A percentile compares a stretch with the other conserved stretches of the same genome.
These are phyloP conservation scores for Sprattus sprattus DNA, from an alignment of 2,113 vertebrate species.

Conservation along the genomic window DNA sequence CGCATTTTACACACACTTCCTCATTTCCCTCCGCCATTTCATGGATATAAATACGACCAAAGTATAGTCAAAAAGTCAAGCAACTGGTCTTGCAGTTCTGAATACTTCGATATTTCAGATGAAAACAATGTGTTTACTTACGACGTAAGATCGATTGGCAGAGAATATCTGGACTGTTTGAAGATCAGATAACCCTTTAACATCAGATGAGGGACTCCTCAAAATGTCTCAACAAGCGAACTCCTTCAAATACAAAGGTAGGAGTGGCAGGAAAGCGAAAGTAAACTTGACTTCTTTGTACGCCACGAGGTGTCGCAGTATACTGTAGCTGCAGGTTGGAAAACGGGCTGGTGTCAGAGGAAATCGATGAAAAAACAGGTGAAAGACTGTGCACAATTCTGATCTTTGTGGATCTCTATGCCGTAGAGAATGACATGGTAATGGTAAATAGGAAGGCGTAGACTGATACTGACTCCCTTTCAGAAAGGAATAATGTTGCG, in stretches of 20 bases:
- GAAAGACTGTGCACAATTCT: too few relatives aligned
- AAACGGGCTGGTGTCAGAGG: background rate
- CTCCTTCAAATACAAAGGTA: background rate
- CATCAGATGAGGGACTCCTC: background rate
- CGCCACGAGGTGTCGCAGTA: background rate
- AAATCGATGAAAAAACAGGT: too few relatives aligned
- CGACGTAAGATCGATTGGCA: background rate
- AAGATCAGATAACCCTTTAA: background rate
- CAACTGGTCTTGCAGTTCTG: background rate
- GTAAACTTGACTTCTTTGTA: background rate
- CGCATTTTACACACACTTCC: constrained; percentile 2
- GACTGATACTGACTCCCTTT: too few relatives aligned
- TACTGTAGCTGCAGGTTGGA: background rate
- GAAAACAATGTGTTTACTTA: background rate
- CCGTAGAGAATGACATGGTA: too few relatives aligned
- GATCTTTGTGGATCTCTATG: too few relatives aligned
- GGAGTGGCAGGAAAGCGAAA: constrained; percentile 13
- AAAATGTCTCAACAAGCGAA: background rate
- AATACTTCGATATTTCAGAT: background rate
- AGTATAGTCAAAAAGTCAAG: background rate
- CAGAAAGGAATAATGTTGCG: too few relatives aligned
- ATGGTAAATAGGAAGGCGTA: too few relatives aligned
- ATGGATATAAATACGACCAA: background rate
- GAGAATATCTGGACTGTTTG: background rate
- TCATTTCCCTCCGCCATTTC: constrained; percentile 6